Conservation (phyloP, 92 coral and sea anemone species). For the Porites evermanni region DNA sequence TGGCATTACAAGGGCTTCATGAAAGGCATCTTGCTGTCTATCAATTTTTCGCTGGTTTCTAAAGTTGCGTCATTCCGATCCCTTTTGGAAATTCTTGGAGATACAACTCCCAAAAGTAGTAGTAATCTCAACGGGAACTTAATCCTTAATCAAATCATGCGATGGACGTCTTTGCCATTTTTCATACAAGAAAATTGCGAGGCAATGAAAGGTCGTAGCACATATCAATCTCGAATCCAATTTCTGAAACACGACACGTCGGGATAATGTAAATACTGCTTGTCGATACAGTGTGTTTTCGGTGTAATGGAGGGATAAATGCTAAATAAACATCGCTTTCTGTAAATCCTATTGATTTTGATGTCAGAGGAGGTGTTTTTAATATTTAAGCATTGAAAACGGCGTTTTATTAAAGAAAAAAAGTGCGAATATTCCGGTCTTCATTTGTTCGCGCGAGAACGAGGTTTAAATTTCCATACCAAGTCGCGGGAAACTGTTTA, state of each 20-base stretch:
- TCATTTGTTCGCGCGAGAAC: not conserved
- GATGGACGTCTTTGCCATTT: slow-evolving; percentile 23
- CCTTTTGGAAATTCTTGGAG: not conserved
- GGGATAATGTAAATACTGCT: slow-evolving; percentile 34
- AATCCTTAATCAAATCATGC: slow-evolving; percentile 21
- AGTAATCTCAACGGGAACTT: slow-evolving; percentile 35
- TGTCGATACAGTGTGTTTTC: not conserved
- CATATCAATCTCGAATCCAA: slow-evolving; percentile 15
- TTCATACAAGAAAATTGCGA: slow-evolving; percentile 18
- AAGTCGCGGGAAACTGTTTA: slow-evolving; percentile 35
- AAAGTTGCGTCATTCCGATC: not conserved
- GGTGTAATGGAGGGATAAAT: slow-evolving; percentile 23
- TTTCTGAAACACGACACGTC: slow-evolving; percentile 47
- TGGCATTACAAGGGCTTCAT: no score
- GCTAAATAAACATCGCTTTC: slow-evolving; percentile 25
- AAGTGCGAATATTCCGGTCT: not conserved
- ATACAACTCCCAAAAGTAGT: not conserved
- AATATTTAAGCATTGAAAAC: not conserved
- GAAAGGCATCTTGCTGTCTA: no score
- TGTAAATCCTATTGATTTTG: not conserved
- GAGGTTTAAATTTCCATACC: slow-evolving; percentile 34
- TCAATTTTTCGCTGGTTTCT: not conserved
- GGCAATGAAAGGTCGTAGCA: slow-evolving; percentile 26
- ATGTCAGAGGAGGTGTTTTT: not conserved
- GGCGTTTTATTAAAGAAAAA: not conserved